Conservation (phyloP, 2,113 vertebrate species). For the Oophaga pumilio region DNA sequence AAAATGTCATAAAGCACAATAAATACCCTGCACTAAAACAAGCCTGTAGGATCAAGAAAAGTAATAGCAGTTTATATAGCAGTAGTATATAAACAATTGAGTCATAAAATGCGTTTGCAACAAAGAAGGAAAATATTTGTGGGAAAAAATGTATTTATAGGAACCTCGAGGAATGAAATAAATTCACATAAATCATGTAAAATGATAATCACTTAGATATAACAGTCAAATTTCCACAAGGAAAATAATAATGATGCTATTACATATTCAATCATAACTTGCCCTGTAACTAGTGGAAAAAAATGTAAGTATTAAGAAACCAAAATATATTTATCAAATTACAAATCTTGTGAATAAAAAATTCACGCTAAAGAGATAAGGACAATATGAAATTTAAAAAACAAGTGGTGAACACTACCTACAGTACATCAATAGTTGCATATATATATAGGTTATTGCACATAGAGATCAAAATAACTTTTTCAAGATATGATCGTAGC, state of each 20-base stretch:
- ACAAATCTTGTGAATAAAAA: too few relatives aligned
- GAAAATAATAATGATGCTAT: constrained; percentile 6
- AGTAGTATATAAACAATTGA: constrained; percentile 14
- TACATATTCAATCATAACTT: background rate
- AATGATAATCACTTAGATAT: background rate
- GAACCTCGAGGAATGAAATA: constrained; percentile 18
- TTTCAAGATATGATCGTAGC: too few relatives aligned
- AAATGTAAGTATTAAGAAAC: background rate
- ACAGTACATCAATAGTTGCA: too few relatives aligned
- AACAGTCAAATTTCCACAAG: constrained; percentile 18
- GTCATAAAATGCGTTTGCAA: background rate
- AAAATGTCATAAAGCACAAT: background rate
- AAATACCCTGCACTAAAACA: background rate
- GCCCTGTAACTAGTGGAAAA: background rate
- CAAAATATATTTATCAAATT: background rate
- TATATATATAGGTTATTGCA: too few relatives aligned
- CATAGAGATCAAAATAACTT: too few relatives aligned
- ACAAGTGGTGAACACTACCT: too few relatives aligned
- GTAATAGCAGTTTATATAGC: background rate
- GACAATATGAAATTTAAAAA: too few relatives aligned
- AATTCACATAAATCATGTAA: constrained; percentile 6
- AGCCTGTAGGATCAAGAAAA: background rate
- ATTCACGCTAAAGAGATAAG: too few relatives aligned
- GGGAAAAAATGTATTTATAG: background rate
- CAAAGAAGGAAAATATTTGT: background rate